Conservation (phyloP, 2,888 invertebrate genomes). For the Omphaloscelis lunosa region DNA sequence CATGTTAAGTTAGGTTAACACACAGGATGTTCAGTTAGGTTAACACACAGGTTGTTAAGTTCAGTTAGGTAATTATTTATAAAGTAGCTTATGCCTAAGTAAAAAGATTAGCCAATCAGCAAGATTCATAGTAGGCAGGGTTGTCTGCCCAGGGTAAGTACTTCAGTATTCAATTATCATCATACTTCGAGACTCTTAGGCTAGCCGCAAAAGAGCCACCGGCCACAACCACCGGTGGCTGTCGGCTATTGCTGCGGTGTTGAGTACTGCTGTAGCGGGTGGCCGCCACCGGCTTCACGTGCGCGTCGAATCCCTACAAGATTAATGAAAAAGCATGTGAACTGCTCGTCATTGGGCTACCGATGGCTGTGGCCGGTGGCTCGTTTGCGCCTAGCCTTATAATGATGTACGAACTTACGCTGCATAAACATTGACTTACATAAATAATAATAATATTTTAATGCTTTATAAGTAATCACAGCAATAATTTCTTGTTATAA, state of each 20-base stretch:
- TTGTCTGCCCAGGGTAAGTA: not conserved
- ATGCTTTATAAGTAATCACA: conserved; percentile 62
- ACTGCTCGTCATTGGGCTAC: not conserved
- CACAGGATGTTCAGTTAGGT: not conserved
- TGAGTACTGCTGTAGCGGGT: not conserved
- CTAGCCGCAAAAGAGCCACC: no score
- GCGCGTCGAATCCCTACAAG: no score
- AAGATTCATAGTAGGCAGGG: not conserved
- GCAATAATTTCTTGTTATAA: conserved; percentile 57
- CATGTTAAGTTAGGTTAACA: not conserved
- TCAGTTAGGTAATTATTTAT: not conserved
- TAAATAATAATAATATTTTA: conserved; percentile 33
- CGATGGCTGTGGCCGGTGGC: not conserved
- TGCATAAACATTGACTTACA: not conserved
- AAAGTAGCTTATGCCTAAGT: not conserved
- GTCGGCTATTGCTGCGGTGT: not conserved
- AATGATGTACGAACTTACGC: not conserved
- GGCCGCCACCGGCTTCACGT: not conserved
- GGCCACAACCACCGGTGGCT: not conserved
- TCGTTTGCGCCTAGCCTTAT: not conserved
- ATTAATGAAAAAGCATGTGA: not conserved
- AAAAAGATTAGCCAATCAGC: not conserved
- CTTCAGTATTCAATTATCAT: not conserved
- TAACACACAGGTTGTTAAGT: not conserved
- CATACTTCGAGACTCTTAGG: not conserved